Percentiles rank a stretch among this genome's conserved stretches.
These are phyloP conservation scores for Alectura lathami DNA, from an alignment of 2,113 vertebrate genomes.

Conservation along the genomic window DNA sequence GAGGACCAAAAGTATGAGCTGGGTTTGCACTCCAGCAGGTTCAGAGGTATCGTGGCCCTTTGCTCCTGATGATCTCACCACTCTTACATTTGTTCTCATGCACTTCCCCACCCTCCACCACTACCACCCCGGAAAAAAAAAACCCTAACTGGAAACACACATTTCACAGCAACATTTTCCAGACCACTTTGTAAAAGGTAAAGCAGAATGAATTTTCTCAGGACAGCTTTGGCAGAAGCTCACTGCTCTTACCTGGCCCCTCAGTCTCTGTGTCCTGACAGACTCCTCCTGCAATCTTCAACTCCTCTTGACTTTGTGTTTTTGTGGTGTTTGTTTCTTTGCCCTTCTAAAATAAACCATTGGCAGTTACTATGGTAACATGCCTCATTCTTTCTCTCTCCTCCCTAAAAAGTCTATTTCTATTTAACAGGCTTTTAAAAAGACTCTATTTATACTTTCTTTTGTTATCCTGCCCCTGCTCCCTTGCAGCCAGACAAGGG, in stretches of 20 bases:
- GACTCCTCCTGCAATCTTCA: background rate
- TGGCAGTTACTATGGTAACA: conserved; percentile 59
- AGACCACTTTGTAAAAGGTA: background rate
- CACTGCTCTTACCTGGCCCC: background rate
- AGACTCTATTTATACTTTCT: conserved; percentile 54
- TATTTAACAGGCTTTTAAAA: conserved; percentile 41
- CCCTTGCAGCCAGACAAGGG: conserved; percentile 41
- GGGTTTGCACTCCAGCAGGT: background rate
- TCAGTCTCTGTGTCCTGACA: background rate
- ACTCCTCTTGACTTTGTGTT: background rate
- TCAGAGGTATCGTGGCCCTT: background rate
- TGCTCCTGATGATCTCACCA: background rate
- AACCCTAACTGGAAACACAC: background rate
- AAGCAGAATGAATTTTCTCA: background rate
- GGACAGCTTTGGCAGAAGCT: background rate
- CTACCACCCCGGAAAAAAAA: background rate
- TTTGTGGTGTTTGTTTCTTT: conserved; percentile 57
- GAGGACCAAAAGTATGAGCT: background rate
- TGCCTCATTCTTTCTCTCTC: background rate
- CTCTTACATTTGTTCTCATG: background rate
- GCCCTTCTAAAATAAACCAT: conserved; percentile 63
- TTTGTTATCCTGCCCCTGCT: conserved; percentile 48
- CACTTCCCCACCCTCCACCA: background rate
- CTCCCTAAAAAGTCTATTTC: conserved; percentile 53
- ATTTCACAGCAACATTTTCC: background rate